Evolutionary conservation across 2,113 vertebrate species (phyloP), one percentile per base, ranked within the genome.

Genomic region (Lagopus muta): DNA sequence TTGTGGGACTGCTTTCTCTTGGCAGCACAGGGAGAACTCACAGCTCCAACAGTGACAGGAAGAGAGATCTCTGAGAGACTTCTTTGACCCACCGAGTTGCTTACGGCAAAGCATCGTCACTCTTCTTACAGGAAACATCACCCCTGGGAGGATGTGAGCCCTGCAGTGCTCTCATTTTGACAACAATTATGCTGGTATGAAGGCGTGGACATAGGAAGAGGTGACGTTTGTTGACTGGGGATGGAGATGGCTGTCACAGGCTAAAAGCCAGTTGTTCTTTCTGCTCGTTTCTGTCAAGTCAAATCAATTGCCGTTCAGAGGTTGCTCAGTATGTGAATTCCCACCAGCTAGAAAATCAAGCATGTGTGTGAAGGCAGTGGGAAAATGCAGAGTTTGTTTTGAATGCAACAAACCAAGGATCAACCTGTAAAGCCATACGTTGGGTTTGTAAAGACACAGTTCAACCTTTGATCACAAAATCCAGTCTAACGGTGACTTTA

Each of bases 241-340:
- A 69, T 34, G 1, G 7, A 40, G 84, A 79, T 71, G 1, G 5
- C 43, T 54, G 48, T 75, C 34, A 75, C 28, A 72, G 75, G 48
- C 43, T 82, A 55, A 42, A 25, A 84, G 36, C 15, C 47, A 38
- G 18, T 25, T 82, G 62, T 66, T 85, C 82, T 82, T 93, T 92
- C 88, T 92, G 67, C 40, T 86, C 25, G 55, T 81, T 90, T 92
- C 73, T 88, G 80, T 83, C 83, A 80, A 62, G 52, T 92, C 76
- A 86, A 47, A 93, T 83, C 72, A 83, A 77, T 32, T 0, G 3
- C 21, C 83, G 48, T 65, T 58, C 45, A 88, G 76, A 92, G 36
- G 69, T 22, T 86, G 58, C 58, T 93, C 71, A 21, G 62, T 11
- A 40, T 3, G 3, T 82, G n/a, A 83, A 80, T 86, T 48, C 36